A percentile compares a stretch with the other conserved stretches of the same genome.
Conservation (phyloP, 2,797 vertebrate genomes). For the Spheniscus humboldti region DNA sequence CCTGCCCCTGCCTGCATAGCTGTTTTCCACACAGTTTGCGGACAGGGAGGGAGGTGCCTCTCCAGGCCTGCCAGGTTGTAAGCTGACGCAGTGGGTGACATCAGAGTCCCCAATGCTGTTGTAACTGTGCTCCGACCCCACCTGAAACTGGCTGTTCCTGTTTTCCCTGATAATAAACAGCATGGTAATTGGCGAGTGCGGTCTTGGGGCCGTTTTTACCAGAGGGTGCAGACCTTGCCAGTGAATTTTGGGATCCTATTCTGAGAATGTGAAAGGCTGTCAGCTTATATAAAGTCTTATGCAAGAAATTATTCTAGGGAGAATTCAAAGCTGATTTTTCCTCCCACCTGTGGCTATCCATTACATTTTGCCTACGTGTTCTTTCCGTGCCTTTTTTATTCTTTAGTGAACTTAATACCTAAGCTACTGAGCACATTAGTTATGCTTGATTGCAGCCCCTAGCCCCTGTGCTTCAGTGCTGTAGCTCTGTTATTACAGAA, state of each 20-base stretch:
- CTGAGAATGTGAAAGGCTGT: slow-evolving; percentile 16
- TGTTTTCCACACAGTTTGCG: background rate
- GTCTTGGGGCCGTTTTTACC: background rate
- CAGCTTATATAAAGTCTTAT: slow-evolving; percentile 65
- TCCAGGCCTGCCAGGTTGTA: background rate
- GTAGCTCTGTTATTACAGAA: background rate
- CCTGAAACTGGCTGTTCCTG: background rate
- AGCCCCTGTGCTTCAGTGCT: background rate
- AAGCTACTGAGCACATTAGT: background rate
- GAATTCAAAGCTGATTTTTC: slow-evolving; percentile 57
- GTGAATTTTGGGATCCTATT: slow-evolving; percentile 42
- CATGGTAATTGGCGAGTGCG: accelerated
- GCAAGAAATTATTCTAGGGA: slow-evolving; percentile 61
- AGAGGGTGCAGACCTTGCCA: background rate
- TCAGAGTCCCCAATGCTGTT: background rate
- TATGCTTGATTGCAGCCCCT: background rate
- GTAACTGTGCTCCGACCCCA: background rate
- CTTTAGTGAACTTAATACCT: slow-evolving; percentile 33
- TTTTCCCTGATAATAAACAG: background rate
- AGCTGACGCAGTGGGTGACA: background rate
- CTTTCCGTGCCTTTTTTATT: slow-evolving; percentile 40
- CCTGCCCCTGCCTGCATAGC: background rate
- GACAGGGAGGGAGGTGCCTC: accelerated
- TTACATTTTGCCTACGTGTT: slow-evolving; percentile 49
- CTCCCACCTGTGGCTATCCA: slow-evolving; percentile 61